phyloP scores from a whole-genome alignment of 2,113 vertebrate species.

The Rafetus swinhoei region DNA sequence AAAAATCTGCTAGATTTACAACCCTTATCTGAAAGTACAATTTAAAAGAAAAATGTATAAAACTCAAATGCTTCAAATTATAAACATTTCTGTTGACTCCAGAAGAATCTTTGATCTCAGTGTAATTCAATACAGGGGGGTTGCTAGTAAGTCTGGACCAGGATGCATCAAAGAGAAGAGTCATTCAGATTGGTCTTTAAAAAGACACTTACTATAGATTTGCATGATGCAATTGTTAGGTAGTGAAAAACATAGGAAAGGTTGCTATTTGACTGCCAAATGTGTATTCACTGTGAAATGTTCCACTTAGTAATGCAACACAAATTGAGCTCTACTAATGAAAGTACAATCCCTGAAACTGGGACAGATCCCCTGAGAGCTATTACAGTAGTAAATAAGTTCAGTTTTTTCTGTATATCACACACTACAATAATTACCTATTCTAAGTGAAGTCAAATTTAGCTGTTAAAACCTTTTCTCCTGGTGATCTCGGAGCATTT shows the following conservation, averaged over 20 bases:
- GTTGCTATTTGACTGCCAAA: neutral
- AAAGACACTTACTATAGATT: neutral
- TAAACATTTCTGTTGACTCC: neutral
- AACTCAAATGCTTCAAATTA: conserved; percentile 8
- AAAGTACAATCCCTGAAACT: neutral
- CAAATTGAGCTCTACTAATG: neutral
- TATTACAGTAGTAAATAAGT: neutral
- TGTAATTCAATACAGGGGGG: neutral
- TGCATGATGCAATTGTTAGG: neutral
- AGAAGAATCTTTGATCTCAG: conserved; percentile 23
- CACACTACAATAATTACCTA: neutral
- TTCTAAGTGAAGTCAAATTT: neutral
- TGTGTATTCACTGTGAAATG: neutral
- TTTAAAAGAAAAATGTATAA: neutral
- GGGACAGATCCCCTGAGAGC: neutral
- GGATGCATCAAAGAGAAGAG: neutral
- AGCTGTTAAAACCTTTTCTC: neutral
- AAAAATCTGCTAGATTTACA: conserved; percentile 13
- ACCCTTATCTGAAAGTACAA: neutral
- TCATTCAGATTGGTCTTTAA: neutral
- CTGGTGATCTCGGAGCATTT: neutral
- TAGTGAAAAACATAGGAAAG: neutral
- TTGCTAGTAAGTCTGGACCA: neutral
- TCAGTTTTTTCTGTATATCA: neutral
- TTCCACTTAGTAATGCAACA: neutral